Conservation (phyloP, 1,140 invertebrate species). For the Drosophila leontia region DNA sequence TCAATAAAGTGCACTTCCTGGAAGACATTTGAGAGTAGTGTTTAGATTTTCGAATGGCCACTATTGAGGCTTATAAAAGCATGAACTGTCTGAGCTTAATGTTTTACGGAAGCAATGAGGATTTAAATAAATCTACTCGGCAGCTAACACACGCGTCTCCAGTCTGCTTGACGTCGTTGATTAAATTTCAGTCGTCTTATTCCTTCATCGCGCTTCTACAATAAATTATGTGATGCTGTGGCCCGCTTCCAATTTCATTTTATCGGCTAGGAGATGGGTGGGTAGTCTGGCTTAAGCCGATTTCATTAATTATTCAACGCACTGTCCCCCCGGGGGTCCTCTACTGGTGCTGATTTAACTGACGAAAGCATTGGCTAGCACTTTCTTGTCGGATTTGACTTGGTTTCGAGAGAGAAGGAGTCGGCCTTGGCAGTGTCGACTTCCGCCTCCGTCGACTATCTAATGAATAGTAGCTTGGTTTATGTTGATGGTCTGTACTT, state of each 20-base stretch:
- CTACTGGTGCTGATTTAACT: slow-evolving; percentile 55
- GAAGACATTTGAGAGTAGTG: background rate
- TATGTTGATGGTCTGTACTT: slow-evolving; percentile 29
- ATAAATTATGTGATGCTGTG: slow-evolving; percentile 53
- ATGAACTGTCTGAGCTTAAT: slow-evolving; percentile 54
- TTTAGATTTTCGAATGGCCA: background rate
- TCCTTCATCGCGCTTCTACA: slow-evolving; percentile 39
- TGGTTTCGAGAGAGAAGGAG: background rate
- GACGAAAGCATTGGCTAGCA: slow-evolving; percentile 47
- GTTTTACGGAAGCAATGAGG: background rate
- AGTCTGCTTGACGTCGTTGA: slow-evolving; percentile 52
- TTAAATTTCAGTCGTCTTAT: slow-evolving; percentile 61
- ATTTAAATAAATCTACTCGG: slow-evolving; percentile 12
- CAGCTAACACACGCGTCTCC: slow-evolving; percentile 38
- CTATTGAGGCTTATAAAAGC: slow-evolving; percentile 56
- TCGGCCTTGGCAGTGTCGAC: slow-evolving; percentile 28
- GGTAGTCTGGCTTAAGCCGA: slow-evolving; percentile 28
- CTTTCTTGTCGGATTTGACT: slow-evolving; percentile 12
- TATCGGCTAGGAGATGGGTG: slow-evolving; percentile 10
- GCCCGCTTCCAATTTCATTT: slow-evolving; percentile 19
- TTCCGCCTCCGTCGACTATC: slow-evolving; percentile 34
- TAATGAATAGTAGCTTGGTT: slow-evolving; percentile 37
- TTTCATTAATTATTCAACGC: slow-evolving; percentile 76
- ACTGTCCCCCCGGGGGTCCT: slow-evolving; percentile 31
- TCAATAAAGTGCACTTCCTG: slow-evolving; percentile 30